A percentile compares a stretch with the other conserved stretches of the same genome.
Evolutionary conservation across 2,113 vertebrate genomes (phyloP).

Genomic region (Malurus elegans): DNA sequence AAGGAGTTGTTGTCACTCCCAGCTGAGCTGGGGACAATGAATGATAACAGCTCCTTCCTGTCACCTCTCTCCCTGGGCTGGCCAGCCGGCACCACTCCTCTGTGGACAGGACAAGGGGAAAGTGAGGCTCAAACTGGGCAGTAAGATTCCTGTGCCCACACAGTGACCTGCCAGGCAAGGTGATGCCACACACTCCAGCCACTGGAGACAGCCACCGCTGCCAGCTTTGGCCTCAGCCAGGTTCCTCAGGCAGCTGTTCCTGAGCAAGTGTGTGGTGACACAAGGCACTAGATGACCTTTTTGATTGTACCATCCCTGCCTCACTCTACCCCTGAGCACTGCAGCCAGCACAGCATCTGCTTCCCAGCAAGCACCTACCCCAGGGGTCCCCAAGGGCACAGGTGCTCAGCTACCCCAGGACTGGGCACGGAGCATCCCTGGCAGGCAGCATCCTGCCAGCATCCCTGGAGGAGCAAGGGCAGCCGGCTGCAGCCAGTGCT

Average conservation of each 20-base stretch:
- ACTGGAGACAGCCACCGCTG: background rate
- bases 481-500: background rate
- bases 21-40: conserved; percentile 34
- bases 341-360: background rate
- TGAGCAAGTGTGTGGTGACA: background rate
- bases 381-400: background rate
- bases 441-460: background rate
- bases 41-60: conserved; percentile 47
- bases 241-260: background rate
- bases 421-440: background rate
- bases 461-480: background rate
- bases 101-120: background rate
- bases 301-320: background rate
- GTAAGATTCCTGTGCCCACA: background rate
- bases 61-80: background rate
- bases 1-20: conserved; percentile 35
- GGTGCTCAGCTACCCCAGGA: background rate
- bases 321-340: background rate
- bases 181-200: background rate
- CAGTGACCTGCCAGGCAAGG: background rate
- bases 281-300: background rate
- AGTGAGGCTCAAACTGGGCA: background rate
- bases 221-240: background rate
- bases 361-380: background rate
- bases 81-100: background rate